phyloP scores from a whole-genome alignment of 2,113 vertebrate species.

The Plecotus auritus region DNA sequence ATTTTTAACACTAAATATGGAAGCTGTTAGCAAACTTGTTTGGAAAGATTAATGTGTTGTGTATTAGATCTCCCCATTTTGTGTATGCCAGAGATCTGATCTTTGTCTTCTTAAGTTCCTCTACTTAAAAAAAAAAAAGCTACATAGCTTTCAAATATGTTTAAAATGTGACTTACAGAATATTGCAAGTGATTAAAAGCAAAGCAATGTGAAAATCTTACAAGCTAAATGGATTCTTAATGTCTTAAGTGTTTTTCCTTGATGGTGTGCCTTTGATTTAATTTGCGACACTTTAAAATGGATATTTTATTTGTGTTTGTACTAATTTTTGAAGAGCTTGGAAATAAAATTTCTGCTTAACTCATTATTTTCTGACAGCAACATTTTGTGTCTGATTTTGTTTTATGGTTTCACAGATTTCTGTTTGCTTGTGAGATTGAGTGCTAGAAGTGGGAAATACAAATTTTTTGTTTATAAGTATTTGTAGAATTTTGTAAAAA shows the following conservation, averaged over 20 bases:
- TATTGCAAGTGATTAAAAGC: conserved; percentile 37
- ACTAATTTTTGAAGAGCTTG: conserved; percentile 75
- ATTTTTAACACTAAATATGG: conserved; percentile 42
- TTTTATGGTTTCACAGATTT: conserved; percentile 3
- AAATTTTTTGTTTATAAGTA: conserved; percentile 6
- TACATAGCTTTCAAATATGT: conserved; percentile 32
- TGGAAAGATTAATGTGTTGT: not conserved
- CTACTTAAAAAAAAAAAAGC: conserved; percentile 48
- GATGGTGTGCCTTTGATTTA: conserved; percentile 70
- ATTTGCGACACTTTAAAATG: conserved; percentile 72
- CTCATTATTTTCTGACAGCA: conserved; percentile 39
- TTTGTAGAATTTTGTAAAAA: conserved; percentile 19
- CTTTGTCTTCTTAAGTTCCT: not conserved
- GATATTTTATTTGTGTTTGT: conserved; percentile 63
- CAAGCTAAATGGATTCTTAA: conserved; percentile 36
- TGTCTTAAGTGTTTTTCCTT: conserved; percentile 26
- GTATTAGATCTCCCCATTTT: conserved; percentile 1
- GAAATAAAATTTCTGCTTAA: conserved; percentile 78
- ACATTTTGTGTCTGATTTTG: conserved; percentile 26
- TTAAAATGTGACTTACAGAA: conserved; percentile 54
- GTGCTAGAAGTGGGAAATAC: not conserved
- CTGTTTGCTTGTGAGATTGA: conserved; percentile 19
- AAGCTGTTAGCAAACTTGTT: not conserved
- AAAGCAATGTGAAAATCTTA: conserved; percentile 25
- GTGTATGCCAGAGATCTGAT: conserved; percentile 1